Evolutionary conservation across 2,888 invertebrate species (phyloP), one percentile per base, ranked within the genome.

Genomic region (Zonitis immaculata): DNA sequence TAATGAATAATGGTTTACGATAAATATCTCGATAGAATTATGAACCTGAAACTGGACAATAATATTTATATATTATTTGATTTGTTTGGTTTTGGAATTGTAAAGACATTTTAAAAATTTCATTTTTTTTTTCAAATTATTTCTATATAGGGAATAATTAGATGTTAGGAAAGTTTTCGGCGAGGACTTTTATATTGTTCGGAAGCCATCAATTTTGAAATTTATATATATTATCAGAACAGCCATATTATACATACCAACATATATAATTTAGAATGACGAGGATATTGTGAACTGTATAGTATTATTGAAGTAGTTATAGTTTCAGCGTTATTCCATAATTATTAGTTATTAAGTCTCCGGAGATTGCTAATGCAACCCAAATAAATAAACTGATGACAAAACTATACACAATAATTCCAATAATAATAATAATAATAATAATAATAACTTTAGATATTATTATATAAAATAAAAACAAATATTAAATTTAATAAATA

Each of bases 1-100:
- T 58, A 59, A 63, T 66, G 64, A 66, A 54, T 64, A 63, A 65
- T 65, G 58, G 57, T 49, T 58, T 53, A 51, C 56, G 63, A 63
- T 63, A 60, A 50, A 52, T 52, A 63, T 63, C 63, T 60, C 28
- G 35, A 44, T 25, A 44, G 49, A 46, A 51, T 54, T 54, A 54
- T 51, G 44, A 47, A 51, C 47, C 42, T 42, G 30, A 18, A 16
- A 35, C 7, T 32, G 35, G 16, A 3, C 35, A 35, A 18, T 35
- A 35, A n/a, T n/a, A n/a, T n/a, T n/a, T n/a, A n/a, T n/a, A n/a
- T n/a, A n/a, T n/a, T n/a, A n/a, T 35, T 35, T 14, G 14, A n/a
- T 8, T 1, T 27, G 27, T 9, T 1, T 27, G 27, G 16, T 1
- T 35, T 6, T 32, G 7, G 12, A 30, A 35, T 32, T 32, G 14